Base-by-base conservation (phyloP, 2,797 vertebrate species). In the Peromyscus eremicus region DNA sequence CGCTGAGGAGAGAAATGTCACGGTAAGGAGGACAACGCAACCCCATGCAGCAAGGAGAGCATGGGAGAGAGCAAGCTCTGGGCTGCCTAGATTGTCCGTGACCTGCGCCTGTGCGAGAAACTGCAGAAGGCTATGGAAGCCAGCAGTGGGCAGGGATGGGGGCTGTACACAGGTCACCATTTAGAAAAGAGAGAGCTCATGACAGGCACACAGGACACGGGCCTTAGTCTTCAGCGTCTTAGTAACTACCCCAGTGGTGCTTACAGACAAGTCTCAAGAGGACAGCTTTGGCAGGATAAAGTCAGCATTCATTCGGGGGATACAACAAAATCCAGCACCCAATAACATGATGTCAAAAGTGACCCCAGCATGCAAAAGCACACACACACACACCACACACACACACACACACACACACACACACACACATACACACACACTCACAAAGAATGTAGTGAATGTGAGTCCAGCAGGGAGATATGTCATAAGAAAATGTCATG, bases 31-130 rank as follows among this genome's bases (percentile, higher is more conserved):
- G 23, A 32, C 8, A 10, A n/a, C 27, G 82, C 55, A 62, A 29
- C 25, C 14, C 27, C 52, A 70, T 1, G n/a, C 13, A 23, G 6
- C 17, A 4, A 34, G 75, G 14, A 13, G 34, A 32, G 9, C 9
- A 0, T 23, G 0, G 21, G n/a, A 2, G 19, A 25, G 57, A 14
- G 32, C 14, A 21, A 2, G 14, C n/a, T 62, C 34, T 46, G 19
- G 8, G 64, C 27, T 40, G 14, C 29, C 2, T 57, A 6, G 14
- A n/a, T 49, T 43, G 62, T 29, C 16, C 25, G 23, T 19, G 0
- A 6, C 32, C 46, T 32, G 32, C 5, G 11, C 52, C 14, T 84
- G 37, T 13, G 46, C 4, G n/a, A 66, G 70, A 57, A n/a, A 21
- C 70, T 17, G 13, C 32, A 57, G 4, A 5, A n/a, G 29, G 60